These are phyloP conservation scores for Empidonax alnorum DNA, from an alignment of 2,113 vertebrate species.

Conservation along the genomic window DNA sequence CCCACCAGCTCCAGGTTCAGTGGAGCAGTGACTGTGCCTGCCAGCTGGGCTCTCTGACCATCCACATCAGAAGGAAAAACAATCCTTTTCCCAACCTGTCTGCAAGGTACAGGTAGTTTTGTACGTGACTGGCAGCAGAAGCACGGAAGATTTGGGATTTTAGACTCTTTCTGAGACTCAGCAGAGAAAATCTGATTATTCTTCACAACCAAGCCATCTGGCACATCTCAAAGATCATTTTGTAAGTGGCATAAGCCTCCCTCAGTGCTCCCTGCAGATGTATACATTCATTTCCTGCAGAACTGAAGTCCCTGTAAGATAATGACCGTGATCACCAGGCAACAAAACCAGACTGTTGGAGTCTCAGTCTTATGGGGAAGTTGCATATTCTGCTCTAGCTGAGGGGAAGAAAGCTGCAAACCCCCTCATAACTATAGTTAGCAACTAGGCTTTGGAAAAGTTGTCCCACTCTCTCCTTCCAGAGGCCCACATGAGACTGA, in stretches of 20 bases:
- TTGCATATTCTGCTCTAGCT: background rate
- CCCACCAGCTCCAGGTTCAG: background rate
- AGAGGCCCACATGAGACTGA: background rate
- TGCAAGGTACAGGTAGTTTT: background rate
- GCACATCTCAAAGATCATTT: background rate
- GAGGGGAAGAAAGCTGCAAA: background rate
- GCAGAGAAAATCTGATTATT: background rate
- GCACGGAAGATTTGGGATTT: background rate
- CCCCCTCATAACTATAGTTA: background rate
- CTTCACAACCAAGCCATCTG: fast-evolving
- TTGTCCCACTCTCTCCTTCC: background rate
- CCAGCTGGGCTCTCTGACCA: background rate
- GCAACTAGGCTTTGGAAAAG: background rate
- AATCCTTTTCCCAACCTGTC: background rate
- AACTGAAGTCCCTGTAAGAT: background rate
- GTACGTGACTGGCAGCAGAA: background rate
- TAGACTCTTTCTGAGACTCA: background rate
- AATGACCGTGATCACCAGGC: background rate
- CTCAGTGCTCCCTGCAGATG: background rate
- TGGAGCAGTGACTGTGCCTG: background rate
- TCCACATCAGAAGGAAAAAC: background rate
- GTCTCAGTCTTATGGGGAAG: background rate
- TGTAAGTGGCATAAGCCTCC: background rate
- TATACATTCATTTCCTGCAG: background rate
- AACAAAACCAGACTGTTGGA: background rate